These are phyloP conservation scores for Macrostomum cliftonense DNA, from an alignment of 2,888 invertebrate species.

Conservation along the genomic window DNA sequence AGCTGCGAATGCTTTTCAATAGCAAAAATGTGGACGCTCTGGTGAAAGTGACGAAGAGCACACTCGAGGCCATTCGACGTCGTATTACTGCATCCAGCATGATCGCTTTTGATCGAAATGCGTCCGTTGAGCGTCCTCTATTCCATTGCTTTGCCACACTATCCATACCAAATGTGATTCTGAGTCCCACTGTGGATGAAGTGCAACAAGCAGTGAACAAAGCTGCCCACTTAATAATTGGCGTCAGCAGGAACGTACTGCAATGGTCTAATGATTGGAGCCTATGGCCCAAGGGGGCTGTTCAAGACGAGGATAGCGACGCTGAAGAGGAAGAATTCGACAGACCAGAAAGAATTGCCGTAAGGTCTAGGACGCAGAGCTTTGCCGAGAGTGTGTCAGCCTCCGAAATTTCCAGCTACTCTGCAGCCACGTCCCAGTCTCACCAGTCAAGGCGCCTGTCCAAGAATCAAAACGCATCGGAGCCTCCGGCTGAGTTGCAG, in stretches of 20 bases:
- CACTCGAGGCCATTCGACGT: constrained; percentile 59
- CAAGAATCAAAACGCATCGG: too few relatives aligned
- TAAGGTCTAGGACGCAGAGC: too few relatives aligned
- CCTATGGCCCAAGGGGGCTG: too few relatives aligned
- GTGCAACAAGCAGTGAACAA: constrained; percentile 51
- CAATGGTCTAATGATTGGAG: constrained; percentile 59
- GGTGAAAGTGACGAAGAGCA: constrained; percentile 60
- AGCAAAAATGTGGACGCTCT: constrained; percentile 74
- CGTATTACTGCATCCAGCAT: constrained; percentile 38
- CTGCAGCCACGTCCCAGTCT: too few relatives aligned
- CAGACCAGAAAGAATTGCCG: too few relatives aligned
- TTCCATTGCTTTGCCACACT: constrained; percentile 55
- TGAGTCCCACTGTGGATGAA: constrained; percentile 46
- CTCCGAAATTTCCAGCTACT: too few relatives aligned
- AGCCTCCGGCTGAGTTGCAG: too few relatives aligned
- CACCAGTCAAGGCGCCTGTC: too few relatives aligned
- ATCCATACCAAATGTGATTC: constrained; percentile 35
- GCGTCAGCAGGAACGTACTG: constrained; percentile 51
- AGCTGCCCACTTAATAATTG: constrained; percentile 49
- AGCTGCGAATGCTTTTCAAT: constrained; percentile 74
- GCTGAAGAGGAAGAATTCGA: too few relatives aligned
- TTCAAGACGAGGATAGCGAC: too few relatives aligned
- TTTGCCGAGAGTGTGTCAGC: too few relatives aligned
- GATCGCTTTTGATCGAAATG: constrained; percentile 21
- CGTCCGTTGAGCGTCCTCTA: constrained; percentile 19